Conservation (phyloP, 2,797 vertebrate genomes). For the Pempheris klunzingeri region DNA sequence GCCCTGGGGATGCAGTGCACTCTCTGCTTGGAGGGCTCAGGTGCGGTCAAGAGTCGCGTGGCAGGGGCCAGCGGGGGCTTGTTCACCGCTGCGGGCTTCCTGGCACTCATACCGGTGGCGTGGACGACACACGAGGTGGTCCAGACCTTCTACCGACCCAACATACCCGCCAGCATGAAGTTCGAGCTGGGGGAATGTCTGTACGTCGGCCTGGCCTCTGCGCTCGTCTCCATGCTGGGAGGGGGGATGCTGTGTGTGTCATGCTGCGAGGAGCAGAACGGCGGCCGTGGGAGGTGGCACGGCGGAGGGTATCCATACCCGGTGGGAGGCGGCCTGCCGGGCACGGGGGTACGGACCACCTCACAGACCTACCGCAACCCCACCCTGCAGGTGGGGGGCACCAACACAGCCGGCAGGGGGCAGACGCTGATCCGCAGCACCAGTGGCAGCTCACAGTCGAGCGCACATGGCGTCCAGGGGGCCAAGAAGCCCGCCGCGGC, state of each 20-base stretch:
- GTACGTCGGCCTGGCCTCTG: conserved; percentile 91
- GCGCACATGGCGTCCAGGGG: conserved; percentile 16
- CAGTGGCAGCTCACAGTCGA: conserved; percentile 71
- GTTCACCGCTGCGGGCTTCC: conserved; percentile 89
- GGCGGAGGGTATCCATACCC: conserved; percentile 79
- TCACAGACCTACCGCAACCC: conserved; percentile 81
- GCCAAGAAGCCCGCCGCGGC: conserved; percentile 72
- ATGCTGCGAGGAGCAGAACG: conserved; percentile 79
- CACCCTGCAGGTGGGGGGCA: conserved; percentile 64
- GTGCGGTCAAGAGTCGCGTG: conserved; percentile 85
- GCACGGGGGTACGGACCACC: conserved; percentile 41
- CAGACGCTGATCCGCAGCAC: conserved; percentile 59
- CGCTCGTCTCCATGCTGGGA: conserved; percentile 89
- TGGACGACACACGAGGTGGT: conserved; percentile 96
- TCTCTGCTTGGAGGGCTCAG: conserved; percentile 87
- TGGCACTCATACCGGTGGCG: conserved; percentile 91
- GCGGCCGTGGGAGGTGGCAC: conserved; percentile 53
- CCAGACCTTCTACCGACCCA: conserved; percentile 89
- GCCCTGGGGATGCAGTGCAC: conserved; percentile 95
- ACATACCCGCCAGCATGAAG: conserved; percentile 89
- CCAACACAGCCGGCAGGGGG: conserved; percentile 55
- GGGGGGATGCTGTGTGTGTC: conserved; percentile 91
- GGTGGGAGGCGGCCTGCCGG: conserved; percentile 61
- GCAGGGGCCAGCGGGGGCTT: conserved; percentile 86
- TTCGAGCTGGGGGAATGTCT: conserved; percentile 94